Evolutionary conservation across 92 coral and sea anemone genomes (phyloP).

Genomic region (Siderastrea radians): DNA sequence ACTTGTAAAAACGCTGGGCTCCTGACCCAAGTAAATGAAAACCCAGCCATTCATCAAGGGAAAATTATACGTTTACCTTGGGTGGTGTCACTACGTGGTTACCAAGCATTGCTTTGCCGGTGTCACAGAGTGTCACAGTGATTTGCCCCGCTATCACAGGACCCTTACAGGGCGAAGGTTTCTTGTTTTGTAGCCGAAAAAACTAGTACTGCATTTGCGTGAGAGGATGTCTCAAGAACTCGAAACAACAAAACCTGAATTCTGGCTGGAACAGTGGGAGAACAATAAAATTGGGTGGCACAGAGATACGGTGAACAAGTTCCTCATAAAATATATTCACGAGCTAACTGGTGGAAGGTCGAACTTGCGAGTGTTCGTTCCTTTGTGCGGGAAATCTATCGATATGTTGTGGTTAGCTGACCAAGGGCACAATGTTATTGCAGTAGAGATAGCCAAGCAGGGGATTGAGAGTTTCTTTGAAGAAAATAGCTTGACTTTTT

Average conservation of each 20-base stretch:
- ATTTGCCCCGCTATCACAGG: no score
- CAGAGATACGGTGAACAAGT: conserved; percentile 48
- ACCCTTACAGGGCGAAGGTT: background rate
- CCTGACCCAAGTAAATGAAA: no score
- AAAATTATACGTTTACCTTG: no score
- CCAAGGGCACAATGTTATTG: conserved; percentile 78
- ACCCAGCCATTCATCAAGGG: no score
- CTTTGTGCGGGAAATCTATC: conserved; percentile 78
- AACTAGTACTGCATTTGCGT: no score
- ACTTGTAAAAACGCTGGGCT: no score
- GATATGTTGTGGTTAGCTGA: conserved; percentile 87
- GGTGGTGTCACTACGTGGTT: background rate
- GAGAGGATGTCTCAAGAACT: conserved; percentile 6
- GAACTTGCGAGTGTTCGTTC: conserved; percentile 68
- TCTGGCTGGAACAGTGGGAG: conserved; percentile 66
- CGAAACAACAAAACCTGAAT: conserved; percentile 11
- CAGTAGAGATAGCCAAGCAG: conserved; percentile 70
- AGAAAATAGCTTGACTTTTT: conserved; percentile 69
- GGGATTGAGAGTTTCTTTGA: conserved; percentile 66
- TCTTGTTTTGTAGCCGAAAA: background rate
- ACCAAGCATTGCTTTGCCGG: background rate
- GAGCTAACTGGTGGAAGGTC: conserved; percentile 68
- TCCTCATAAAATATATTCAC: conserved; percentile 54
- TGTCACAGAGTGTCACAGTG: background rate
- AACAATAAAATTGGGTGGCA: conserved; percentile 59